Evolutionary conservation across 2,888 invertebrate species (phyloP).

Genomic region (Tipula vernalis): DNA sequence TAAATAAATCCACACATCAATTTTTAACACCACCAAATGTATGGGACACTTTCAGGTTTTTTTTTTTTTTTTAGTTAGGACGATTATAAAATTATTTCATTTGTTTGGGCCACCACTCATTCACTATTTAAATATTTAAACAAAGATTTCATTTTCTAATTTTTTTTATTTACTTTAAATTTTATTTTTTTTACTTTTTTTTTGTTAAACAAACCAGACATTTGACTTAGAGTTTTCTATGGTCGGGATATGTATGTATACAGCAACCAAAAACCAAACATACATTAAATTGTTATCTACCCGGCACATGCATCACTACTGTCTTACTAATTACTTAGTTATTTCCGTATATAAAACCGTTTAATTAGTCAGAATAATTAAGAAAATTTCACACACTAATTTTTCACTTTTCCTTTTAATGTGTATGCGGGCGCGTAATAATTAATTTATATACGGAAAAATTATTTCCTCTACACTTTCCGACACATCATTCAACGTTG

Average conservation of each 20-base stretch:
- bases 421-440: background rate
- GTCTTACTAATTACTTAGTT: background rate
- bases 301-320: background rate
- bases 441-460: background rate
- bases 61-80: background rate
- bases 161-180: background rate
- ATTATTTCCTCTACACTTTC: background rate
- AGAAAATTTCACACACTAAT: background rate
- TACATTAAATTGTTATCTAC: background rate
- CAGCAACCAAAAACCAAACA: background rate
- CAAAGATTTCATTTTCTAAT: background rate
- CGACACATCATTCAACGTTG: background rate
- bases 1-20: background rate
- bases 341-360: background rate
- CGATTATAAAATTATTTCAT: background rate
- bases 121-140: slow-evolving; percentile 4
- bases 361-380: background rate
- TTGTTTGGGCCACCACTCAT: background rate
- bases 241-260: background rate
- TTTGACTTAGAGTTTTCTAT: background rate
- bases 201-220: background rate
- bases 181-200: background rate
- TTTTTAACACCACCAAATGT: background rate
- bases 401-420: background rate
- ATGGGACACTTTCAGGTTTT: background rate